Percentiles rank a stretch among this genome's conserved stretches.
These are phyloP conservation scores for Aricia artaxerxes DNA, from an alignment of 2,888 invertebrate species.

Conservation along the genomic window DNA sequence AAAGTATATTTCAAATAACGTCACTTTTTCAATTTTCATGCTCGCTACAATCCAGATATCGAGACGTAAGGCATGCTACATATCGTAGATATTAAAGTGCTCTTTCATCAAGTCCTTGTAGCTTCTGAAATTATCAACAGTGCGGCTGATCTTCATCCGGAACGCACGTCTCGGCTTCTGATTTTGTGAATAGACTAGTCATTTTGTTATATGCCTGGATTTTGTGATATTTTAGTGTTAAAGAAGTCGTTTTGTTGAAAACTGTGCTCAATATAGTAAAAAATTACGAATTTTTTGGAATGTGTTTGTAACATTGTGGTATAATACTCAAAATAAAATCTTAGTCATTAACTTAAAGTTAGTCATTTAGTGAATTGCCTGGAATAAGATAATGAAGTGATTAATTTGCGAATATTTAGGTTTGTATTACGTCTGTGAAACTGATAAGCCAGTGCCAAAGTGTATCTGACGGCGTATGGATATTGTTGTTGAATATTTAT, in stretches of 20 bases:
- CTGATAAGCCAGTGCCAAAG: constrained; percentile 21
- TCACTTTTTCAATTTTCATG: no score
- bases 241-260: background rate
- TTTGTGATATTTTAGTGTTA: background rate
- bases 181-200: background rate
- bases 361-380: constrained; percentile 10
- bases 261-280: background rate
- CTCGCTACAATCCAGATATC: background rate
- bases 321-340: background rate
- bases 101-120: constrained; percentile 41
- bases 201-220: background rate
- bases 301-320: background rate
- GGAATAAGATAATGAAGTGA: constrained; percentile 23
- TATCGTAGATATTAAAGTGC: constrained; percentile 39
- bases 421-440: constrained; percentile 23
- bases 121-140: constrained; percentile 54
- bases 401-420: constrained; percentile 13
- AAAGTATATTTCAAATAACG: no score
- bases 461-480: constrained; percentile 26
- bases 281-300: background rate
- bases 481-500: background rate
- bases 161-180: constrained; percentile 36
- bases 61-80: background rate
- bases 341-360: background rate
- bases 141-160: constrained; percentile 42